A percentile compares a stretch with the other conserved stretches of the same genome.
Conservation (phyloP, 2,888 invertebrate genomes). For the Gymnoscelis rufifasciata region DNA sequence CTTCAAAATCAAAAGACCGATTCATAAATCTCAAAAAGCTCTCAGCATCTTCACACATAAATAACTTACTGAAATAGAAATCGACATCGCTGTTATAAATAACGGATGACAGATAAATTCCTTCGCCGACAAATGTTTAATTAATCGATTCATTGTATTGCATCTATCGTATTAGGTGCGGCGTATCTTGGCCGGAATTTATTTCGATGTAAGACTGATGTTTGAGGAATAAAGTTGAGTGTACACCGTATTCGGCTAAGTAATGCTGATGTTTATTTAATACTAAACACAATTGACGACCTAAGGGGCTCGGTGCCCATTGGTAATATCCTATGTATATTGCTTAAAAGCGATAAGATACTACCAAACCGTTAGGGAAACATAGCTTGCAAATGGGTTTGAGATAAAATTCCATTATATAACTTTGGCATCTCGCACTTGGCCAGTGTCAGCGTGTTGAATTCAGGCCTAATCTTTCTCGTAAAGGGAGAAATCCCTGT, state of each 20-base stretch:
- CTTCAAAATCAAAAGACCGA: slow-evolving; percentile 4
- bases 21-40: slow-evolving; percentile 16
- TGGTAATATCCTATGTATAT: too few species aligned
- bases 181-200: slow-evolving; percentile 25
- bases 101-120: slow-evolving; percentile 23
- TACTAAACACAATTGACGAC: too few species aligned
- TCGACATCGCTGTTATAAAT: slow-evolving; percentile 22
- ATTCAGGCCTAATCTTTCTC: too few species aligned
- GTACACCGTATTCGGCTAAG: neutral
- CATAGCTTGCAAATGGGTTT: too few species aligned
- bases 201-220: slow-evolving; percentile 21
- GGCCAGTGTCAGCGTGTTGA: too few species aligned
- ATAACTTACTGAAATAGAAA: slow-evolving; percentile 22
- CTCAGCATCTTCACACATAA: slow-evolving; percentile 22
- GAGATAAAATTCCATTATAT: too few species aligned
- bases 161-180: slow-evolving; percentile 26
- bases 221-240: slow-evolving; percentile 1
- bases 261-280: too few species aligned
- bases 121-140: slow-evolving; percentile 30
- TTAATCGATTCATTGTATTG: slow-evolving; percentile 32
- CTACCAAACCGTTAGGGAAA: too few species aligned
- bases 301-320: too few species aligned
- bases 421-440: too few species aligned
- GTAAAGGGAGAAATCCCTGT: too few species aligned
- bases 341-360: too few species aligned